Evolutionary conservation across 2,888 invertebrate species (phyloP).

Genomic region (Rambutsinella grinnellia): DNA sequence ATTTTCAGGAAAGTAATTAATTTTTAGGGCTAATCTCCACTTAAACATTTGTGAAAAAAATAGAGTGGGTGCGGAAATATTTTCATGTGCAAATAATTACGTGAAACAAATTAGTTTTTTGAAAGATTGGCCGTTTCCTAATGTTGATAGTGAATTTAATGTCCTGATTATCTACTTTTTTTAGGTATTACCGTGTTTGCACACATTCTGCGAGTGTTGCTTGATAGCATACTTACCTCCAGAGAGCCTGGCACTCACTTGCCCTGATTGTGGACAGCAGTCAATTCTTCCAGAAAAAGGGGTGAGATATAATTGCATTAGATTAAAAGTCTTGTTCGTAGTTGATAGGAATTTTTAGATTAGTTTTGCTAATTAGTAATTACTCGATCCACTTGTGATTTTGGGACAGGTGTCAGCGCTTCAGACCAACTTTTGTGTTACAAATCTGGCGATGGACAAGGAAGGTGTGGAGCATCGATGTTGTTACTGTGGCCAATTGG

Average conservation of each 20-base stretch:
- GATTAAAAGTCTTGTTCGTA: neutral
- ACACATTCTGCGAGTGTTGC: slow-evolving; percentile 72
- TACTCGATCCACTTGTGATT: no score
- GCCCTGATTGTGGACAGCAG: slow-evolving; percentile 71
- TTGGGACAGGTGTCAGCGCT: slow-evolving; percentile 68
- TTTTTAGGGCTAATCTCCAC: no score
- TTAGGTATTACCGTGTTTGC: slow-evolving; percentile 71
- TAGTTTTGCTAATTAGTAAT: no score
- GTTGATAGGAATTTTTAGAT: neutral
- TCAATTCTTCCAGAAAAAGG: slow-evolving; percentile 71
- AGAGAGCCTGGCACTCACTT: slow-evolving; percentile 71
- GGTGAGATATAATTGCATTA: slow-evolving; percentile 66
- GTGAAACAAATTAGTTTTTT: no score
- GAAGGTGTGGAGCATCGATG: slow-evolving; percentile 64
- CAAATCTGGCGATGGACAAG: slow-evolving; percentile 69
- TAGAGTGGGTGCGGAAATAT: no score
- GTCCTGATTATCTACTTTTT: slow-evolving; percentile 12
- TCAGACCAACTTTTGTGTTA: slow-evolving; percentile 70
- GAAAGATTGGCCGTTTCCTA: neutral
- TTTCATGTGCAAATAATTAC: no score
- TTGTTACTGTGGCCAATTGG: slow-evolving; percentile 65
- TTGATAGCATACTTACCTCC: slow-evolving; percentile 70
- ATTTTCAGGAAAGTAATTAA: no score
- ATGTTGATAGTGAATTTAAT: neutral
- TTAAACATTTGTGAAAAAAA: no score